These are phyloP conservation scores for Ascaphus truei DNA, from an alignment of 2,113 vertebrate species.

Conservation along the genomic window DNA sequence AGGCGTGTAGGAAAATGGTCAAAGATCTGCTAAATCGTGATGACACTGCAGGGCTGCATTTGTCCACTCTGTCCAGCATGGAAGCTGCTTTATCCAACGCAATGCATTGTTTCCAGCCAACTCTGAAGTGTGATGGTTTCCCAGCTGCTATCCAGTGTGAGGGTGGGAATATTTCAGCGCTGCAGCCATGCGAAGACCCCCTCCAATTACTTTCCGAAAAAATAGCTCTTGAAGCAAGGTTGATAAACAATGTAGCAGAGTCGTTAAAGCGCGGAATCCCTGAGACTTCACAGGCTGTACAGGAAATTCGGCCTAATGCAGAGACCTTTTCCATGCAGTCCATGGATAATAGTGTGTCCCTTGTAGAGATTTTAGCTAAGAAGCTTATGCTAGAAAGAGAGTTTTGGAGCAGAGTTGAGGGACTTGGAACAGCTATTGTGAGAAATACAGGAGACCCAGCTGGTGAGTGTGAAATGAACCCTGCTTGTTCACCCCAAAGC, in stretches of 20 bases:
- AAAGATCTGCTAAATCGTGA: slow-evolving; percentile 61
- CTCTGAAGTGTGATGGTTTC: slow-evolving; percentile 37
- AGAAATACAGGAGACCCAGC: slow-evolving; percentile 34
- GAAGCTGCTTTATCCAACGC: slow-evolving; percentile 68
- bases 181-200: slow-evolving; percentile 30
- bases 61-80: slow-evolving; percentile 64
- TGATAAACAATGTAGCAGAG: slow-evolving; percentile 83
- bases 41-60: slow-evolving; percentile 51
- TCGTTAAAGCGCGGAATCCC: slow-evolving; percentile 73
- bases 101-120: slow-evolving; percentile 62
- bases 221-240: slow-evolving; percentile 77
- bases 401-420: slow-evolving; percentile 81
- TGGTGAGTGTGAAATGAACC: slow-evolving; percentile 8
- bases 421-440: slow-evolving; percentile 57
- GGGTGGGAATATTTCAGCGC: slow-evolving; percentile 2
- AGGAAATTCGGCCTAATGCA: slow-evolving; percentile 67
- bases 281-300: slow-evolving; percentile 66
- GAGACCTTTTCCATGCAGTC: slow-evolving; percentile 51
- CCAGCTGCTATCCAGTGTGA: not conserved
- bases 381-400: slow-evolving; percentile 81
- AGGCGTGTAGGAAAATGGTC: slow-evolving; percentile 75
- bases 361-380: slow-evolving; percentile 73
- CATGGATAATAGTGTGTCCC: slow-evolving; percentile 48
- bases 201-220: slow-evolving; percentile 73
- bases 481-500: slow-evolving; percentile 46